phyloP scores from a whole-genome alignment of 2,113 vertebrate species.

The Rhipidura dahli region DNA sequence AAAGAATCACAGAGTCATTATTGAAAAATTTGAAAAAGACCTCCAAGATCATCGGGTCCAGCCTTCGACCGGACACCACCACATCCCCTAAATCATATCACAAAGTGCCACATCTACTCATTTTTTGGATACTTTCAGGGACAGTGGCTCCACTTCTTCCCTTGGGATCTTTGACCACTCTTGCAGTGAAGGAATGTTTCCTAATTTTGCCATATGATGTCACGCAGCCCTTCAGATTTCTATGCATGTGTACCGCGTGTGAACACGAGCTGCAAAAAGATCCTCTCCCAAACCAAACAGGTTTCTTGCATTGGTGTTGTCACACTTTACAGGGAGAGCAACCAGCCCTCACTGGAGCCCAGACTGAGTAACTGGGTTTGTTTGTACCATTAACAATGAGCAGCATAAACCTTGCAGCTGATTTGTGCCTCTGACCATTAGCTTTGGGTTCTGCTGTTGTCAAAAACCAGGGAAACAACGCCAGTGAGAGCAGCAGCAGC shows the following conservation, averaged over 20 bases:
- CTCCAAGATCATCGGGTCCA: background rate
- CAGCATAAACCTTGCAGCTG: background rate
- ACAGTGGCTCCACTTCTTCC: background rate
- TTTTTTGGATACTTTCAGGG: background rate
- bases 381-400: background rate
- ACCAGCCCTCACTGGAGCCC: background rate
- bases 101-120: background rate
- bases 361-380: background rate
- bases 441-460: background rate
- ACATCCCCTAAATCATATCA: fast-evolving
- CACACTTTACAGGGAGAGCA: background rate
- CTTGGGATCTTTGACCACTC: background rate
- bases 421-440: background rate
- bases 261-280: background rate
- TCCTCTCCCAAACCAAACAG: background rate
- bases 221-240: background rate
- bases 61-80: fast-evolving
- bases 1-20: background rate
- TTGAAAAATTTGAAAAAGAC: background rate
- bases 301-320: fast-evolving
- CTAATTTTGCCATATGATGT: background rate
- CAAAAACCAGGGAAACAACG: background rate
- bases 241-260: fast-evolving
- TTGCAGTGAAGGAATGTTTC: background rate
- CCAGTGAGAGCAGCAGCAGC: background rate